Evolutionary conservation across 2,113 vertebrate species (phyloP).

Genomic region (Notothenia rossii): DNA sequence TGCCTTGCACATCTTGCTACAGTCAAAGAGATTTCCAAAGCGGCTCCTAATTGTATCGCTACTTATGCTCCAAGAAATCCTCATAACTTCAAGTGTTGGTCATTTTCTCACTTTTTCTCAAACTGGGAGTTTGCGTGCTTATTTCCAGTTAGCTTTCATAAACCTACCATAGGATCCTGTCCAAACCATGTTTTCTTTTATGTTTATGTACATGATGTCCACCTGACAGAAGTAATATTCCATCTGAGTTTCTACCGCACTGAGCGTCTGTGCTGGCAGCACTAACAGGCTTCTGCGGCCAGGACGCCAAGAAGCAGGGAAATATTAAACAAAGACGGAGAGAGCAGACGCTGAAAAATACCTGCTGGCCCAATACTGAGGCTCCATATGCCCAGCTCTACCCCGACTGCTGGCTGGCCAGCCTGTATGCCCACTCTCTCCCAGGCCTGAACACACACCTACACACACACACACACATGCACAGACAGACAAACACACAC

Average conservation of each 20-base stretch:
- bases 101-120: neutral
- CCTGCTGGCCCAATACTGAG: constrained; percentile 81
- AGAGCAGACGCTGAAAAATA: constrained; percentile 83
- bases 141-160: constrained; percentile 16
- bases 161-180: neutral
- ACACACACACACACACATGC: constrained; percentile 51
- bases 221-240: constrained; percentile 53
- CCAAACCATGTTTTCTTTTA: constrained; percentile 17
- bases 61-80: neutral
- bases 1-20: neutral
- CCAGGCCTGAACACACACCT: constrained; percentile 56
- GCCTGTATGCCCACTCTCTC: constrained; percentile 76
- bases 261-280: constrained; percentile 65
- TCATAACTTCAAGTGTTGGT: neutral
- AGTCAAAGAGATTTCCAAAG: neutral
- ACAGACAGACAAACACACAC: constrained; percentile 27
- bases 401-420: constrained; percentile 73
- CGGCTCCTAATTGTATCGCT: neutral
- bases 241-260: constrained; percentile 45
- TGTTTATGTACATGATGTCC: constrained; percentile 29
- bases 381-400: constrained; percentile 83
- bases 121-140: neutral
- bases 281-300: constrained; percentile 56
- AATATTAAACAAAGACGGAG: constrained; percentile 78
- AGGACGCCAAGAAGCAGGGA: constrained; percentile 63